These are phyloP conservation scores for Drosophila burlai DNA, from an alignment of 1,140 invertebrate genomes.

Conservation along the genomic window DNA sequence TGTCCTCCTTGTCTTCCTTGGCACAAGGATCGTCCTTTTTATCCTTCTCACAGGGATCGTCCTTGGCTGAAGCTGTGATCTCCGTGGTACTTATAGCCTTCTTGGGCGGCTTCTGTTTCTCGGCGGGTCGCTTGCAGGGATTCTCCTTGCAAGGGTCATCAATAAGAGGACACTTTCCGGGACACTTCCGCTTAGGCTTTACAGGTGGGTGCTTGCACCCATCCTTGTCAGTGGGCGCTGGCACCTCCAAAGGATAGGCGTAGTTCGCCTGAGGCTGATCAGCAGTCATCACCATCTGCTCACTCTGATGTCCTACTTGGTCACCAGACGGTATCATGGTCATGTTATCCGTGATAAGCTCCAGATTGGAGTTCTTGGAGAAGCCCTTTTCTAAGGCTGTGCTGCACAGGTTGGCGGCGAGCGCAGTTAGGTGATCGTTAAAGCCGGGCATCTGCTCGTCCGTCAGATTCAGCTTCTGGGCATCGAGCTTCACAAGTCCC, in stretches of 20 bases:
- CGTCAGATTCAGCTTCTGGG: constrained; percentile 50
- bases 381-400: constrained; percentile 67
- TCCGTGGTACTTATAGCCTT: constrained; percentile 32
- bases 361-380: neutral
- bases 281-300: neutral
- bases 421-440: constrained; percentile 67
- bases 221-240: constrained; percentile 36
- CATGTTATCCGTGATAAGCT: constrained; percentile 7
- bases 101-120: constrained; percentile 20
- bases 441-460: constrained; percentile 47
- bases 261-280: neutral
- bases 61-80: constrained; percentile 43
- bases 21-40: constrained; percentile 5
- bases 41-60: neutral
- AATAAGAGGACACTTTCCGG: constrained; percentile 57
- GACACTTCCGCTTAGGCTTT: constrained; percentile 65
- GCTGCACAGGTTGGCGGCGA: constrained; percentile 75
- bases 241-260: neutral
- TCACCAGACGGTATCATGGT: neutral
- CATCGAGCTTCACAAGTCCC: constrained; percentile 66
- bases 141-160: constrained; percentile 69
- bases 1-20: constrained; percentile 5
- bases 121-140: constrained; percentile 47
- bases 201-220: constrained; percentile 64
- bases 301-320: neutral